phyloP scores from a whole-genome alignment of 1,140 invertebrate species.

The Ips nitidus region DNA sequence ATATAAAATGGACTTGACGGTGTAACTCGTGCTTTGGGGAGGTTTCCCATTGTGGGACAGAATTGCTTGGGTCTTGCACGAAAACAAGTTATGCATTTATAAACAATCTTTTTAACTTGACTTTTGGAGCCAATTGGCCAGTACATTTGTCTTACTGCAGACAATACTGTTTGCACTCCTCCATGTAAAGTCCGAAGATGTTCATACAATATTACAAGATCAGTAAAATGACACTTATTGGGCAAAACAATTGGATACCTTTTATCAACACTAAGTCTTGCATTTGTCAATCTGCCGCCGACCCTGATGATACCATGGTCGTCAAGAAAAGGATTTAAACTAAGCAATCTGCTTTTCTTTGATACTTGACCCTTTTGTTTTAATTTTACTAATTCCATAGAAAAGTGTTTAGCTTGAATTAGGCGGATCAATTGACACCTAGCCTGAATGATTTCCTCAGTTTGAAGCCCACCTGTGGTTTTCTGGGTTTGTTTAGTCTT shows the following conservation, averaged over 20 bases:
- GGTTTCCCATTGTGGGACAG: background rate
- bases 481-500: too few relatives aligned
- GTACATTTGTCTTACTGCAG: background rate
- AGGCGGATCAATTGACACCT: too few relatives aligned
- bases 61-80: background rate
- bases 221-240: background rate
- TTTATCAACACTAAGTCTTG: too few relatives aligned
- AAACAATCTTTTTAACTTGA: background rate
- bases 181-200: background rate
- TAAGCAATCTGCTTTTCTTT: too few relatives aligned
- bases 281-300: too few relatives aligned
- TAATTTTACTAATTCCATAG: too few relatives aligned
- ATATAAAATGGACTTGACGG: background rate
- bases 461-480: too few relatives aligned
- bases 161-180: background rate
- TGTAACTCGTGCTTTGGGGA: conserved; percentile 4
- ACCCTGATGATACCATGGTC: too few relatives aligned
- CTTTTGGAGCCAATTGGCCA: background rate
- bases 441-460: too few relatives aligned
- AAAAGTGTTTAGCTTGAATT: too few relatives aligned
- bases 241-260: background rate
- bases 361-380: too few relatives aligned
- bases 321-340: too few relatives aligned
- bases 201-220: background rate
- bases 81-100: background rate